These are phyloP conservation scores for Pagrus major DNA, from an alignment of 2,113 vertebrate genomes.

Conservation along the genomic window DNA sequence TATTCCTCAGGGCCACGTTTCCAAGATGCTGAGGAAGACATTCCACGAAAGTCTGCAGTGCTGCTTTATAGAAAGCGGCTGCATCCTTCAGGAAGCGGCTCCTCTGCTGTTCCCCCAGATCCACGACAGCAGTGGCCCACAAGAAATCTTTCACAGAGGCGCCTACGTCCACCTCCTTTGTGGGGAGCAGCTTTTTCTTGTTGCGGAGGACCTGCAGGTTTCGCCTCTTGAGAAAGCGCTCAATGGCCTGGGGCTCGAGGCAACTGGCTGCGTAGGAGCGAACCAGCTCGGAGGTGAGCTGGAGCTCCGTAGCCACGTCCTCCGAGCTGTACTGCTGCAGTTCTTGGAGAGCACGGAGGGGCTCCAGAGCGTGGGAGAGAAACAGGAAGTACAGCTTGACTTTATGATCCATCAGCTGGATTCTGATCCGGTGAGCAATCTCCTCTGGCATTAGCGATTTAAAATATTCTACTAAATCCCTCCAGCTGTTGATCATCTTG, in stretches of 20 bases:
- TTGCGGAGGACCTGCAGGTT: constrained; percentile 15
- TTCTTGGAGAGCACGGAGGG: constrained; percentile 70
- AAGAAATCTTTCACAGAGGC: constrained; percentile 50
- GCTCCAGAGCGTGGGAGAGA: constrained; percentile 73
- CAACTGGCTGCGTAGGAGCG: constrained; percentile 53
- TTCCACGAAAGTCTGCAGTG: constrained; percentile 54
- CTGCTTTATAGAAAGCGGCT: constrained; percentile 67
- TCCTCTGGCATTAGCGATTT: background rate
- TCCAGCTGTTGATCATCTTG: constrained; percentile 71
- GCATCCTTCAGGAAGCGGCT: constrained; percentile 47
- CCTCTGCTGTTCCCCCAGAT: constrained; percentile 12
- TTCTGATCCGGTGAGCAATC: background rate
- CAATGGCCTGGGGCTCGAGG: constrained; percentile 2
- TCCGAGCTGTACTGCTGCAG: constrained; percentile 7
- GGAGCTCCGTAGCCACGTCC: constrained; percentile 49
- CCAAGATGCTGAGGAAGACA: constrained; percentile 64
- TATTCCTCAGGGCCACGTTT: constrained; percentile 46
- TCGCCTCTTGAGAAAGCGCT: constrained; percentile 39
- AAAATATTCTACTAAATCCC: constrained; percentile 69
- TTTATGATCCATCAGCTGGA: constrained; percentile 48
- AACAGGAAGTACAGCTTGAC: constrained; percentile 73
- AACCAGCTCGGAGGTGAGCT: constrained; percentile 55
- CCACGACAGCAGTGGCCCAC: constrained; percentile 9
- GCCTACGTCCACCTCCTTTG: constrained; percentile 51
- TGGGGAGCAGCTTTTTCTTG: constrained; percentile 40